Evolutionary conservation across 2,888 invertebrate genomes (phyloP).

Genomic region (Caenorhabditis sinica): DNA sequence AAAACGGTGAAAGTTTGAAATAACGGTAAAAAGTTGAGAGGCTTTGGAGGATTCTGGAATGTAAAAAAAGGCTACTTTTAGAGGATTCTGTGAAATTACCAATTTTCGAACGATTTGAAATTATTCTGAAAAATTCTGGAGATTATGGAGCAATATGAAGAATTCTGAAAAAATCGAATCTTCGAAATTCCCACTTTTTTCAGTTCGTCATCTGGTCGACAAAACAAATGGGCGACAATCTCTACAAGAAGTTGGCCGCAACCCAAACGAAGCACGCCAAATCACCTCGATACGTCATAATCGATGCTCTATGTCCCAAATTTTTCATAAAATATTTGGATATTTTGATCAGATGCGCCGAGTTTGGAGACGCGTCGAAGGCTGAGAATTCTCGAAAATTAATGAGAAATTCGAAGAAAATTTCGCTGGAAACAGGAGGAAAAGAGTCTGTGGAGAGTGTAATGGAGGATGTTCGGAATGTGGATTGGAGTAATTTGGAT

Average conservation of each 20-base stretch:
- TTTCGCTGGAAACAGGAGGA: neutral
- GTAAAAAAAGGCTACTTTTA: too few relatives aligned
- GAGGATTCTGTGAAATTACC: too few relatives aligned
- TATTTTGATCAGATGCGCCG: conserved; percentile 63
- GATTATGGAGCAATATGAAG: too few relatives aligned
- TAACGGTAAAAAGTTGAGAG: neutral
- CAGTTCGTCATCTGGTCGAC: conserved; percentile 66
- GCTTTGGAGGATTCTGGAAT: neutral
- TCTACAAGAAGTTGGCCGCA: conserved; percentile 32
- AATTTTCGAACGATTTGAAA: too few relatives aligned
- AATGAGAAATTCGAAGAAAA: neutral
- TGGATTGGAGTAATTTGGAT: conserved; percentile 63
- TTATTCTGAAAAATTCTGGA: too few relatives aligned
- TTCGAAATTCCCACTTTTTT: neutral
- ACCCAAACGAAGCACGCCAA: conserved; percentile 32
- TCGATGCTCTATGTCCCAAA: conserved; percentile 58
- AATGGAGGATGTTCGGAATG: conserved; percentile 64
- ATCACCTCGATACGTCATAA: conserved; percentile 41
- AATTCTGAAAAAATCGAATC: too few relatives aligned
- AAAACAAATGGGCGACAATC: conserved; percentile 45
- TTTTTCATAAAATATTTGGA: conserved; percentile 63
- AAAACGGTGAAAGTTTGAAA: neutral
- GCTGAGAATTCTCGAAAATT: conserved; percentile 23
- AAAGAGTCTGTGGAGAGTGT: conserved; percentile 54
- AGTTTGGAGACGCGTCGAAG: conserved; percentile 63